Conservation (phyloP, 1,140 invertebrate species). For the Zaprionus gabonicus region DNA sequence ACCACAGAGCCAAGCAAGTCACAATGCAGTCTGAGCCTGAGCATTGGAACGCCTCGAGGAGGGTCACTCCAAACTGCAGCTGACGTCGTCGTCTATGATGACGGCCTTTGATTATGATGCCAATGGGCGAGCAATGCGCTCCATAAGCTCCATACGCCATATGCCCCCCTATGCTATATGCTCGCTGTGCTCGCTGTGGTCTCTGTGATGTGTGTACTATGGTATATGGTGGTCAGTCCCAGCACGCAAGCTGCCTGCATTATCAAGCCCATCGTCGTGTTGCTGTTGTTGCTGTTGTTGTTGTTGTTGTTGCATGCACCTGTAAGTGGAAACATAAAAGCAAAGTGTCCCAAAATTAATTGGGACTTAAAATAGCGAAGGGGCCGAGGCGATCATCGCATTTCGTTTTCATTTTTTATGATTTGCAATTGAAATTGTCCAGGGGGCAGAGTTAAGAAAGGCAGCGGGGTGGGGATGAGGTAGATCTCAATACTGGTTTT, state of each 20-base stretch:
- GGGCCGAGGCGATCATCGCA: background rate
- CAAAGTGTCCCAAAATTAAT: constrained; percentile 22
- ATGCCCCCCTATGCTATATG: constrained; percentile 7
- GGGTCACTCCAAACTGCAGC: constrained; percentile 3
- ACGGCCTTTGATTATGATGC: constrained; percentile 75
- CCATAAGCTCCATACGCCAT: background rate
- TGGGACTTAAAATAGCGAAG: constrained; percentile 3
- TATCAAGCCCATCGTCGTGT: constrained; percentile 19
- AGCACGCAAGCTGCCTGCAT: constrained; percentile 66
- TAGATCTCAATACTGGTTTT: background rate
- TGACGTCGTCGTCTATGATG: constrained; percentile 56
- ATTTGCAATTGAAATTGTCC: background rate
- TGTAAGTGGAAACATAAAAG: constrained; percentile 3
- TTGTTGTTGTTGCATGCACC: constrained; percentile 17
- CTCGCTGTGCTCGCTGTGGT: constrained; percentile 1
- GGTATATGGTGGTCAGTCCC: background rate
- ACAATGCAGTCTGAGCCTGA: constrained; percentile 45
- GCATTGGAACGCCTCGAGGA: constrained; percentile 45
- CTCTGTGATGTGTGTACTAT: constrained; percentile 1
- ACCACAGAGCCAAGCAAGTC: constrained; percentile 30
- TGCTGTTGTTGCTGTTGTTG: constrained; percentile 16
- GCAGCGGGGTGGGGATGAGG: too few species aligned
- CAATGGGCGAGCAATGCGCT: constrained; percentile 17
- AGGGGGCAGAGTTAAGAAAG: background rate
- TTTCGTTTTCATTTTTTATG: background rate